Base-by-base conservation (phyloP, 2,113 vertebrate species). In the Cariama cristata region DNA sequence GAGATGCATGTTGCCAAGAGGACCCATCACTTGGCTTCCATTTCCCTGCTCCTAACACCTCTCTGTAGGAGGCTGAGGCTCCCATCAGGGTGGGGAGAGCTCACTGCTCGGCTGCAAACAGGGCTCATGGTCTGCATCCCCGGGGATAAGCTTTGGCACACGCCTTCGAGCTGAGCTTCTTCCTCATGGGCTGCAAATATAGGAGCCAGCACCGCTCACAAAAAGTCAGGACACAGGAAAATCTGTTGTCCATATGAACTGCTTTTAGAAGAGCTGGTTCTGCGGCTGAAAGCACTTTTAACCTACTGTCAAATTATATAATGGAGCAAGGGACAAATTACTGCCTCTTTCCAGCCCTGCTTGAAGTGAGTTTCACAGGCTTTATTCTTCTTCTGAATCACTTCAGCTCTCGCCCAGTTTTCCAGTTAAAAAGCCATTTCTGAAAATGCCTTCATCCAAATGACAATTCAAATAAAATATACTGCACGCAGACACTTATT, bases 341-440 rank as follows among this genome's bases (percentile, higher is more conserved):
- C 27, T 91, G 82, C 53, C 42, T 75, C 81, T 68, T 93, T 45
- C 52, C 52, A 85, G 38, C 24, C 21, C 47, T 49, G 40, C 44
- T 86, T 15, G 2, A 88, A 86, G 55, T 1, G 20, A 88, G 44
- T 77, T 95, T 69, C 80, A 52, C 28, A 38, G 82, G 53, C 42
- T 93, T 92, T 87, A 79, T 93, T 81, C 45, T 81, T 67, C 64
- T 56, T 58, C 44, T 45, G 53, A 91, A 96, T 59, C 67, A 67
- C 88, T 83, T 79, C 63, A 86, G 74, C 49, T 55, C 72, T 59
- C 84, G 30, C 59, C 79, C 4, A 88, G 30, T 17, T 58, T 49
- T 62, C 72, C 73, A 84, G 79, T 77, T 85, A 93, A 95, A 96
- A 94, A 94, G 72, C n/a, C 11, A 35, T 95, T 90, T 79, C 86